Conservation (phyloP, 2,113 vertebrate genomes). For the Etheostoma cragini region DNA sequence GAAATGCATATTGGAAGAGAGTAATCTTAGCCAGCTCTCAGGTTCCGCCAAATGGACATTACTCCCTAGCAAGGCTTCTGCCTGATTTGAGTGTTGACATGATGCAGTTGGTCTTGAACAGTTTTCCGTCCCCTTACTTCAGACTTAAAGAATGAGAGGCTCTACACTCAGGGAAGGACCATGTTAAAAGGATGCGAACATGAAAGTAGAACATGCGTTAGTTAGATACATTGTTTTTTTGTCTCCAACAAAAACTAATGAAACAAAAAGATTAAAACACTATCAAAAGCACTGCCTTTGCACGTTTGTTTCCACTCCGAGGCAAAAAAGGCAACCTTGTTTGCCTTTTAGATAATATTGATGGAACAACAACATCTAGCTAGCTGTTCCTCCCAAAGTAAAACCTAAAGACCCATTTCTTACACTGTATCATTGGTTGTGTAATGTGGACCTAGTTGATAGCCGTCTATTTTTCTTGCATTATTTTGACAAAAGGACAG, state of each 20-base stretch:
- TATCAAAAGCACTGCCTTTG: neutral
- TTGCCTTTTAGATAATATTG: conserved; percentile 6
- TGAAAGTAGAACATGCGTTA: neutral
- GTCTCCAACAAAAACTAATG: neutral
- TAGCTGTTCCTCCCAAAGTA: neutral
- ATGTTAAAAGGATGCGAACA: conserved; percentile 11
- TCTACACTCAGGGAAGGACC: neutral
- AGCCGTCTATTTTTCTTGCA: neutral
- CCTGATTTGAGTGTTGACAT: neutral
- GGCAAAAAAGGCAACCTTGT: neutral
- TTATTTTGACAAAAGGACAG: neutral
- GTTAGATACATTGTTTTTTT: neutral
- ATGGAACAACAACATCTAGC: neutral
- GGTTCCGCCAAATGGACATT: conserved; percentile 1
- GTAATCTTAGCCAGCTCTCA: neutral
- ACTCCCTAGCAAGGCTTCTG: neutral
- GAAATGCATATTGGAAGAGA: neutral
- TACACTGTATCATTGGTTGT: neutral
- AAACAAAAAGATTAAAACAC: neutral
- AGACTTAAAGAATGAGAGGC: neutral
- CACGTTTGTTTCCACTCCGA: neutral
- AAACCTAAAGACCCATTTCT: neutral
- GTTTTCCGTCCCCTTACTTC: neutral
- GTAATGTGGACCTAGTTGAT: neutral
- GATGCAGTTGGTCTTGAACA: neutral